Evolutionary conservation across 2,888 invertebrate species (phyloP).

Genomic region (Troglohyphantes excavatus): DNA sequence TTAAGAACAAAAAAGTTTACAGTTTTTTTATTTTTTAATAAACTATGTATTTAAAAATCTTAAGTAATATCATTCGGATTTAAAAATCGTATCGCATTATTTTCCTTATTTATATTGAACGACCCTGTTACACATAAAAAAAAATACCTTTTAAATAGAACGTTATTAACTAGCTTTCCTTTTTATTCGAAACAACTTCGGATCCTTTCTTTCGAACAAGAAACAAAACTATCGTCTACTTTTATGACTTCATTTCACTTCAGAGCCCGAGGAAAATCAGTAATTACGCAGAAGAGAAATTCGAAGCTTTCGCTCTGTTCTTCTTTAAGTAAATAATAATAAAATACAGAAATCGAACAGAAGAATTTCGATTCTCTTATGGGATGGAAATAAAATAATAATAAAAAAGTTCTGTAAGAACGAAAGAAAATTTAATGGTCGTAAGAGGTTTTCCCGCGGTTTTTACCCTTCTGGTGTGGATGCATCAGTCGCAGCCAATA

Average conservation of each 20-base stretch:
- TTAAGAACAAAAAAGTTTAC: too few species aligned
- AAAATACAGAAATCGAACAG: neutral
- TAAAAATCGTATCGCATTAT: too few species aligned
- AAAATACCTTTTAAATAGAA: too few species aligned
- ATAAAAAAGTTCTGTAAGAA: constrained; percentile 3
- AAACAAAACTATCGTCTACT: neutral
- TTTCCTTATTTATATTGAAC: too few species aligned
- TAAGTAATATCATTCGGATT: too few species aligned
- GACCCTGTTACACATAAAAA: too few species aligned
- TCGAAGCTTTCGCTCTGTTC: neutral
- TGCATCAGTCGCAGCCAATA: neutral
- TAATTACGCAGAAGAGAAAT: constrained; percentile 8
- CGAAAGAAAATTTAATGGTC: constrained; percentile 33
- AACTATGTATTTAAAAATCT: too few species aligned
- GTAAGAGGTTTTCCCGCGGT: constrained; percentile 2
- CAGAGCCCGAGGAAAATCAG: neutral
- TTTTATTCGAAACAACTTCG: too few species aligned
- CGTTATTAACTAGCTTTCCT: too few species aligned
- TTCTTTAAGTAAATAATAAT: constrained; percentile 40
- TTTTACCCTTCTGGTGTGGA: constrained; percentile 1
- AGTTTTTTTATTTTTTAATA: too few species aligned
- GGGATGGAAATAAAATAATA: neutral
- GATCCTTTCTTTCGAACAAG: neutral
- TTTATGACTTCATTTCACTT: neutral
- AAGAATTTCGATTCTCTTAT: neutral